Base-by-base conservation (phyloP, 2,888 invertebrate species). In the Alloscopus bannaensis region DNA sequence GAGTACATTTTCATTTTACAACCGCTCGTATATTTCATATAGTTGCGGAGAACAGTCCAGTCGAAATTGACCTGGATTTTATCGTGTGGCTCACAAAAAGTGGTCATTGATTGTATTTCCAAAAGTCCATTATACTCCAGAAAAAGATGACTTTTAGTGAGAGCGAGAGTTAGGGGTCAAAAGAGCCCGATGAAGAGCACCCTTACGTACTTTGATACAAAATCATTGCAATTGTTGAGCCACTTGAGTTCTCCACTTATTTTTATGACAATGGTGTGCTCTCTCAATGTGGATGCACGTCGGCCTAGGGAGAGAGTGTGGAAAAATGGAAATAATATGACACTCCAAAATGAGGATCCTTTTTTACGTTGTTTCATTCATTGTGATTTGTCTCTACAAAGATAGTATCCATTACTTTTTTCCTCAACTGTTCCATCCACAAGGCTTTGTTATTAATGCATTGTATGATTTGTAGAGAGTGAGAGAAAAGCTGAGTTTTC, bases 191-290 rank as follows among this genome's bases (percentile, higher is more conserved):
- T 8, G 13, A 36, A 8, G 36, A 36, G 6, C 13, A 13, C 13
- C 36, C 6, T 36, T 36, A 6, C 36, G 6, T 36, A 8, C 36
- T n/a, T n/a, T n/a, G n/a, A n/a, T n/a, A n/a, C n/a, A n/a, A n/a
- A n/a, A n/a, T n/a, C n/a, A n/a, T n/a, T n/a, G n/a, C n/a, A n/a
- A 75, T 75, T 75, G 59, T 75, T 59, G 60, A 50, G 75, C 66
- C 57, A 68, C 68, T 75, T 73, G 73, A 73, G 22, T 40, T n/a
- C 24, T 42, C 22, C 42, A 52, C 31, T 62, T 52, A 16, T 28
- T 18, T 28, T 55, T 24, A 20, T 18, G 18, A 55, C 20, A 24
- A 8, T 11, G 18, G 31, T 73, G 36, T 36, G n/a, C n/a, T n/a
- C n/a, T n/a, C n/a, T n/a, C n/a, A n/a, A n/a, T n/a, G n/a, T n/a